phyloP scores from a whole-genome alignment of 2,797 vertebrate genomes.

The Hypotaenidia okinawae region DNA sequence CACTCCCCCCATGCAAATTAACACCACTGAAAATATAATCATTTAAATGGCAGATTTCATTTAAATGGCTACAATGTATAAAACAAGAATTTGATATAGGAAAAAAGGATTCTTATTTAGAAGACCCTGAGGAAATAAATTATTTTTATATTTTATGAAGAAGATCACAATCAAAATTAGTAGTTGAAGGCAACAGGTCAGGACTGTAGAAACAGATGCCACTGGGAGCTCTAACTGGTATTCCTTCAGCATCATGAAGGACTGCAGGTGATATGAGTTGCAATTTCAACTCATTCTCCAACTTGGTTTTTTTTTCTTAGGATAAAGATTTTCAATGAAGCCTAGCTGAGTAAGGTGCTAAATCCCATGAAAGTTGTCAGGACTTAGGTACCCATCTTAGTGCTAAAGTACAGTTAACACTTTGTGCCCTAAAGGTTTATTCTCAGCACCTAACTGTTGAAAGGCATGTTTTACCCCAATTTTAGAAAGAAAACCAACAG shows the following conservation, averaged over 20 bases:
- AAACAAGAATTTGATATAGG: not conserved
- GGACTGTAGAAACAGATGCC: not conserved
- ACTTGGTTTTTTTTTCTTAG: not conserved
- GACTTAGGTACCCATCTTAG: not conserved
- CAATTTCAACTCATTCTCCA: not conserved
- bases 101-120: not conserved
- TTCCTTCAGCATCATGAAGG: not conserved
- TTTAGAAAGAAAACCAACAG: not conserved
- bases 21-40: not conserved
- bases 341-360: not conserved
- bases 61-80: not conserved
- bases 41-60: not conserved
- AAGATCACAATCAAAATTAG: not conserved
- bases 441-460: not conserved
- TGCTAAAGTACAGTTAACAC: not conserved
- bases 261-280: not conserved
- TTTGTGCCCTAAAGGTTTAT: not conserved
- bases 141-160: not conserved
- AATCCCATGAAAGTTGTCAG: not conserved
- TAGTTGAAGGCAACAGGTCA: not conserved
- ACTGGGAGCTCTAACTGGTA: not conserved
- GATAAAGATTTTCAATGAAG: not conserved
- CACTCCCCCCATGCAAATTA: not conserved
- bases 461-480: accelerated
- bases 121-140: not conserved